Evolutionary conservation across 2,888 invertebrate species (phyloP), one percentile per base, ranked within the genome.

Genomic region (Capitulum mitella): DNA sequence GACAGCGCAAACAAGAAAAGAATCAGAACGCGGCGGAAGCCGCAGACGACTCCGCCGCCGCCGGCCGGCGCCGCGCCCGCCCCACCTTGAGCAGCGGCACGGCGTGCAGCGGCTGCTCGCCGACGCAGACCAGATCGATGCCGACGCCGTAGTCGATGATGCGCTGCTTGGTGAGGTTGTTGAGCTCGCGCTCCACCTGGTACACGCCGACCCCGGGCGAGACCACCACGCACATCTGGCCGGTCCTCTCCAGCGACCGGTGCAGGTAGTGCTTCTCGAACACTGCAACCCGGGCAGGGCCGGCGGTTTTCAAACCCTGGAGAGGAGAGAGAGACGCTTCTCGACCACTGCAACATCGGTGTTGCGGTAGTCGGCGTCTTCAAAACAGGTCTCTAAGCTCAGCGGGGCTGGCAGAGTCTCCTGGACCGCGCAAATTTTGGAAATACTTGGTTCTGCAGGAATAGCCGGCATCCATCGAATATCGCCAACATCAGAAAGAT

Each of bases 141-240:
- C 97, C 97, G 26, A 97, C 96, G 78, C 99, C 99, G 85, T 98
- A 97, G 86, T 99, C 99, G 82, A 99, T 98, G 82, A 98, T 95
- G 81, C 98, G 89, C 86, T 99, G 98, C 87, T 99, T 99, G 0
- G 99, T 99, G 40, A 99, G 95, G 85, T 97, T 97, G 0, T 97
- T 97, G 40, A 99, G 87, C 86, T 97, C 97, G 80, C 98, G 89
- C 86, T 99, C 98, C 1, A 99, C 99, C 87, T 98, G 97, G 87
- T 98, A 99, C 0, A 99, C 97, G 0, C 99, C 99, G 12, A 97
- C 96, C 1, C 98, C 98, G 0, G 99, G 98, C 1, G 98, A 98
- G 79, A 99, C 93, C 0, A 99, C 98, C 16, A 99, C 96, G 78
- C 97, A 97, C 34, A 98, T 88, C 85, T 99, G 99, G 0, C 99